Evolutionary conservation across 2,888 invertebrate species (phyloP).

Genomic region (Anarsia innoxiella): DNA sequence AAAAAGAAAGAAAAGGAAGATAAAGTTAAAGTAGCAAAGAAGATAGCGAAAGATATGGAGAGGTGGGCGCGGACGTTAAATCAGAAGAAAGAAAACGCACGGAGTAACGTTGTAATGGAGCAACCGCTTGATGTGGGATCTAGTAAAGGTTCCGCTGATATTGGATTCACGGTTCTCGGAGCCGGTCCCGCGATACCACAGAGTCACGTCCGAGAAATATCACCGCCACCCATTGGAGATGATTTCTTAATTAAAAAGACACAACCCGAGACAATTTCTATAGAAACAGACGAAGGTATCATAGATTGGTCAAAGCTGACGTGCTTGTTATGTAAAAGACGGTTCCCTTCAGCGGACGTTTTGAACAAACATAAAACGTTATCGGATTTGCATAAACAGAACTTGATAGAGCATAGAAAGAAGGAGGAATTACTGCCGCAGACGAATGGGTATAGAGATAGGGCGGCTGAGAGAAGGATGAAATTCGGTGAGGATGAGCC

Average conservation of each 20-base stretch:
- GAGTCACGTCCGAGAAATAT: conserved; percentile 50
- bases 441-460: conserved; percentile 85
- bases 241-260: conserved; percentile 60
- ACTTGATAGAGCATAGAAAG: conserved; percentile 77
- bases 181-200: conserved; percentile 65
- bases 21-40: conserved; percentile 97
- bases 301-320: conserved; percentile 93
- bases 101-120: conserved; percentile 61
- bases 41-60: conserved; percentile 92
- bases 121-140: conserved; percentile 61
- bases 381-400: conserved; percentile 96
- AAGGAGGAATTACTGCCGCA: conserved; percentile 49
- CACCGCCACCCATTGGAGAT: conserved; percentile 47
- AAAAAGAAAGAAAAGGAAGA: conserved; percentile 89
- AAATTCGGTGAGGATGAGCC: conserved; percentile 93
- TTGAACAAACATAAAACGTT: conserved; percentile 92
- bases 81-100: conserved; percentile 89
- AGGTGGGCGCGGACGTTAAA: conserved; percentile 97
- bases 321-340: conserved; percentile 95
- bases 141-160: conserved; percentile 89
- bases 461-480: conserved; percentile 95
- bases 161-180: conserved; percentile 93
- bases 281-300: conserved; percentile 84
- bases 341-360: conserved; percentile 92
- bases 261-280: conserved; percentile 63